Evolutionary conservation across 2,113 vertebrate species (phyloP).

Genomic region (Ramphastos sulfuratus): DNA sequence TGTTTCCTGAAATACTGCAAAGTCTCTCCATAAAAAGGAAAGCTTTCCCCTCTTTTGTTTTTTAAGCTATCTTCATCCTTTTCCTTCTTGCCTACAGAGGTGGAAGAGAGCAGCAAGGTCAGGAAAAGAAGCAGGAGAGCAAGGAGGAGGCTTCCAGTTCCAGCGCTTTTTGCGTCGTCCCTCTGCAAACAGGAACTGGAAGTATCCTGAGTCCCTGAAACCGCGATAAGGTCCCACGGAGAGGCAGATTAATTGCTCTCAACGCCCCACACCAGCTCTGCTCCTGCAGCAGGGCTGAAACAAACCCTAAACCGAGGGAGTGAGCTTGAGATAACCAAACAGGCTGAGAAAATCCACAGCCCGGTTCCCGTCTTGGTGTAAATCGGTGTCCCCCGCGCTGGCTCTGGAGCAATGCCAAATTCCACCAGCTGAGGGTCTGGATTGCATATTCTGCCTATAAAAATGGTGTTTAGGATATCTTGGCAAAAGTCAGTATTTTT

Average conservation of each 20-base stretch:
- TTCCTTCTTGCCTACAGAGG: background rate
- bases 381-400: background rate
- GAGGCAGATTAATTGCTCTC: background rate
- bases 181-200: background rate
- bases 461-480: slow-evolving; percentile 48
- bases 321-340: background rate
- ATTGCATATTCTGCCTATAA: background rate
- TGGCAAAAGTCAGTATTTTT: slow-evolving; percentile 43
- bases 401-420: background rate
- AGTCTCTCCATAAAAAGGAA: background rate
- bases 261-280: background rate
- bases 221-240: fast-evolving
- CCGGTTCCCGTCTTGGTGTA: background rate
- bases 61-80: background rate
- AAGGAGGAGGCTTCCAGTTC: background rate
- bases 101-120: background rate
- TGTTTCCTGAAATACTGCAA: background rate
- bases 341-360: background rate
- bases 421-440: slow-evolving; percentile 41
- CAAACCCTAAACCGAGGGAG: background rate
- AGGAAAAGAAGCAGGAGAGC: background rate
- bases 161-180: background rate
- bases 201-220: background rate
- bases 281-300: background rate
- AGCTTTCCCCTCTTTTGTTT: background rate